Evolutionary conservation across 2,888 invertebrate genomes (phyloP).

Genomic region (Trichopria drosophilae): DNA sequence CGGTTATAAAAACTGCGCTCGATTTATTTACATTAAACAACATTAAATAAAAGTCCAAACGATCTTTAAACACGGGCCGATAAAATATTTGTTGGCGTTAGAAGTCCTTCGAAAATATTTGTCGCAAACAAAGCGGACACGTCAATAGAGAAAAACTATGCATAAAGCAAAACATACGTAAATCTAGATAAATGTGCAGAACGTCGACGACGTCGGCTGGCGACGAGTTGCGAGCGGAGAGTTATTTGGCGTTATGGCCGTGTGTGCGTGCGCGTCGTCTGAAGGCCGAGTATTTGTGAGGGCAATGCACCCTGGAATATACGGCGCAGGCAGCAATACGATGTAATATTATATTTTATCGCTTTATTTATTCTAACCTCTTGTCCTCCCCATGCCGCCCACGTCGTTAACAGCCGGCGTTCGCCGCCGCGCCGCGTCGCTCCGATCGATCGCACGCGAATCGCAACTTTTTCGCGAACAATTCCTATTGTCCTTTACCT

Average conservation of each 20-base stretch:
- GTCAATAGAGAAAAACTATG: no score
- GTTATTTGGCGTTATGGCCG: slow-evolving; percentile 41
- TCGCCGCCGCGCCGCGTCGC: slow-evolving; percentile 24
- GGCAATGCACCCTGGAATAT: slow-evolving; percentile 46
- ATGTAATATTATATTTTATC: slow-evolving; percentile 58
- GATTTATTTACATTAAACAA: no score
- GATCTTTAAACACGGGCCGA: no score
- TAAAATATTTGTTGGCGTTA: no score
- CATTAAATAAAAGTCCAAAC: no score
- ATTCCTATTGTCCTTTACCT: no score
- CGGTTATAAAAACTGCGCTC: no score
- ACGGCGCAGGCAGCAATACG: slow-evolving; percentile 52
- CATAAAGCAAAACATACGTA: no score
- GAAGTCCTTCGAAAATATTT: no score
- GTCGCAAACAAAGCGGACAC: no score
- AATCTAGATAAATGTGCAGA: no score
- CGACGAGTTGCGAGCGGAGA: slow-evolving; percentile 36
- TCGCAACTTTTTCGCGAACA: slow-evolving; percentile 27
- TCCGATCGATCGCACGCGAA: slow-evolving; percentile 30
- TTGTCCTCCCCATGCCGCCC: slow-evolving; percentile 44
- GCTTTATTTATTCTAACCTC: slow-evolving; percentile 58
- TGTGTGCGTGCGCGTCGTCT: slow-evolving; percentile 40
- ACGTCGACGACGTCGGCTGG: no score
- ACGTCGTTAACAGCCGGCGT: slow-evolving; percentile 40
- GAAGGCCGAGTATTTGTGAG: slow-evolving; percentile 44